Conservation (phyloP, 2,888 invertebrate genomes). For the Agonopterix subpropinquella region DNA sequence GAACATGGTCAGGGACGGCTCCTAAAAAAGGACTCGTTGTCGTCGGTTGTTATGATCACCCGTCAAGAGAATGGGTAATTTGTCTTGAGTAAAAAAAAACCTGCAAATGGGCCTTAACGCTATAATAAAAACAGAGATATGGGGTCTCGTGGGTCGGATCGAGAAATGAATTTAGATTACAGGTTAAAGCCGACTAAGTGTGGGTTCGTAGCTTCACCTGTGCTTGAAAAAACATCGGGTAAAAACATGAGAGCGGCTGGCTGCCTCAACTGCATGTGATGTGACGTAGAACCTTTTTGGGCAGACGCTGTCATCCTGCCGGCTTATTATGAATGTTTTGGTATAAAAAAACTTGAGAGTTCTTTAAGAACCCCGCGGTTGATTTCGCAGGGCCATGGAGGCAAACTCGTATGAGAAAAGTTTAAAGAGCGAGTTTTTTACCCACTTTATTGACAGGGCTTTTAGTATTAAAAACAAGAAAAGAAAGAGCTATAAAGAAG, state of each 20-base stretch:
- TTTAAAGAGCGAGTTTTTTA: slow-evolving; percentile 17
- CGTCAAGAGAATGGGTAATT: slow-evolving; percentile 67
- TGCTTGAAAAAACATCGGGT: slow-evolving; percentile 56
- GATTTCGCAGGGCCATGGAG: slow-evolving; percentile 14
- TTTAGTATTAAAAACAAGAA: slow-evolving; percentile 4
- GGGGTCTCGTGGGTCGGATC: slow-evolving; percentile 66
- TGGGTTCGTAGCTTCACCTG: slow-evolving; percentile 66
- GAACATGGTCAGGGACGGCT: slow-evolving; percentile 10
- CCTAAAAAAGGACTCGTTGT: slow-evolving; percentile 40
- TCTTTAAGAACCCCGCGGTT: slow-evolving; percentile 36
- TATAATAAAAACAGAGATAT: slow-evolving; percentile 73
- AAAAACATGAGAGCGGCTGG: slow-evolving; percentile 31
- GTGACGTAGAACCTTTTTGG: slow-evolving; percentile 37
- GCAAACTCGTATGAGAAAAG: slow-evolving; percentile 25
- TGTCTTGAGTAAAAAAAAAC: slow-evolving; percentile 69
- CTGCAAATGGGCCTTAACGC: slow-evolving; percentile 69
- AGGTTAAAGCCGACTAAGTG: slow-evolving; percentile 74
- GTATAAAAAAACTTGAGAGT: slow-evolving; percentile 37
- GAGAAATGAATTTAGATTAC: slow-evolving; percentile 76
- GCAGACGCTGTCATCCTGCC: slow-evolving; percentile 37
- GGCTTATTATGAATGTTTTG: slow-evolving; percentile 47
- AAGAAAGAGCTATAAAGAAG: slow-evolving; percentile 4
- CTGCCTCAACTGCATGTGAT: slow-evolving; percentile 35
- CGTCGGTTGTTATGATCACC: slow-evolving; percentile 60
- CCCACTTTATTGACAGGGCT: neutral